Percentiles rank a stretch among this genome's conserved stretches.
phyloP scores from a whole-genome alignment of 2,888 invertebrate genomes.

The Pristionchus maxplancki region DNA sequence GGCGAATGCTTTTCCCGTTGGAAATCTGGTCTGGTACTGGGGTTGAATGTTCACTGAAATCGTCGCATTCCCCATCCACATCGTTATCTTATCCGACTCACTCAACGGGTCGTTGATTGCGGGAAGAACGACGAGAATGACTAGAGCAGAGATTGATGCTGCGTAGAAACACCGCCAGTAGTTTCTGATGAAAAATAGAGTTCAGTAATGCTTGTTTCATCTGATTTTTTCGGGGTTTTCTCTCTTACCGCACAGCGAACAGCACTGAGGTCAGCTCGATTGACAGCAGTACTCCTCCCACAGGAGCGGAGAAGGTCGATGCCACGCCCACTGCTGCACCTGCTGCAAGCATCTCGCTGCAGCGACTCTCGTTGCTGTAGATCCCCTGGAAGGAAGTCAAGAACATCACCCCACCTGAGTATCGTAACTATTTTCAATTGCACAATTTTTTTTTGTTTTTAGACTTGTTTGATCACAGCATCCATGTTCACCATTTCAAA shows the following conservation, averaged over 20 bases:
- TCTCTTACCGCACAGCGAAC: slow-evolving; percentile 24
- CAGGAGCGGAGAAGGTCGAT: not conserved
- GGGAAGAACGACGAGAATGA: slow-evolving; percentile 19
- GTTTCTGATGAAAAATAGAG: too few relatives aligned
- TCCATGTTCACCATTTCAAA: too few relatives aligned
- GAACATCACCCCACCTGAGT: too few relatives aligned
- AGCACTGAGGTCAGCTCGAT: slow-evolving; percentile 25
- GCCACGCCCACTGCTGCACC: slow-evolving; percentile 45
- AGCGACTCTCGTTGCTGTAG: slow-evolving; percentile 31
- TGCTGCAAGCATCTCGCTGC: slow-evolving; percentile 40
- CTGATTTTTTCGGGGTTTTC: too few relatives aligned
- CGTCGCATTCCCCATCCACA: not conserved
- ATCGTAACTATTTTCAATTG: too few relatives aligned
- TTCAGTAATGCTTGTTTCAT: not conserved
- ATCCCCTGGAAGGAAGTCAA: slow-evolving; percentile 7
- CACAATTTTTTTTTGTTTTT: too few relatives aligned
- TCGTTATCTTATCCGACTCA: not conserved
- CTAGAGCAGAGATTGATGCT: not conserved
- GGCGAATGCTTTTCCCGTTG: not conserved
- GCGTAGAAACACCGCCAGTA: slow-evolving; percentile 44
- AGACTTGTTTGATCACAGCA: too few relatives aligned
- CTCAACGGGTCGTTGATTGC: slow-evolving; percentile 12
- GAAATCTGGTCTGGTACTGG: slow-evolving; percentile 15
- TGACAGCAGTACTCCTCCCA: slow-evolving; percentile 22
- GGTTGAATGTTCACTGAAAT: slow-evolving; percentile 41